Evolutionary conservation across 2,113 vertebrate species (phyloP).

Genomic region (pig (Sus scrofa)): T2T-Sscrofa CM000824.6:63062001-63062500

Average conservation of each 20-base stretch:
- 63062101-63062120: too few species aligned
- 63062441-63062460: neutral
- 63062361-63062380: constrained; percentile 1
- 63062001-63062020: too few species aligned
- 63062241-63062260: constrained; percentile 19
- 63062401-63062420: neutral
- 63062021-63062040: too few species aligned
- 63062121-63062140: too few species aligned
- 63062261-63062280: neutral
- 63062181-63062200: too few species aligned
- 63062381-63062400: neutral
- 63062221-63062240: constrained; percentile 24
- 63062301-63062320: constrained; percentile 35
- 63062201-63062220: constrained; percentile 37
- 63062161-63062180: too few species aligned
- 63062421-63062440: neutral
- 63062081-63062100: too few species aligned
- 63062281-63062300: neutral
- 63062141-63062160: too few species aligned
- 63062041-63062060: too few species aligned
- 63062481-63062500: neutral
- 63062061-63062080: too few species aligned
- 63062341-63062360: neutral
- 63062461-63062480: neutral
- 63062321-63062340: neutral